Base-by-base conservation (phyloP, 2,113 vertebrate genomes). In the Prunella fulvescens region DNA sequence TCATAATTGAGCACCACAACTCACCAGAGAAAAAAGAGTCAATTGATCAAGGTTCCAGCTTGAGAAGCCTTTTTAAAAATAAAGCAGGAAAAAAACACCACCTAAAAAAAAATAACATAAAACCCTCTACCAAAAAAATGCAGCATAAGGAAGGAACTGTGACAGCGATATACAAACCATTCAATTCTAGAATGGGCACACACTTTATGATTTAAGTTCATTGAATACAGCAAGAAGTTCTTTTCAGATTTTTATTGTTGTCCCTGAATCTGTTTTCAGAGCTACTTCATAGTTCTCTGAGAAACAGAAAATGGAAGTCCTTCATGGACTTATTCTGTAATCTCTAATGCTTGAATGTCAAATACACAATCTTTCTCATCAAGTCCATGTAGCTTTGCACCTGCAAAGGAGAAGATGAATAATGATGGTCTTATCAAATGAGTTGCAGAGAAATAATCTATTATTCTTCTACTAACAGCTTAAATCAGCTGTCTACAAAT, bases 1-100 rank as follows among this genome's bases (percentile, higher is more conserved):
- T 94, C 93, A 81, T 96, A 96, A 96, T 93, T 97, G 88, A 96
- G 81, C 61, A 92, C 82, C 74, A 51, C 22, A 47, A 58, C 88
- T 88, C 89, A 80, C 64, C 44, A 91, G 61, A 90, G 54, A 57
- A 97, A 94, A 86, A 93, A 71, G 35, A 96, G 58, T 78, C 65
- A 93, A 69, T 94, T 96, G 76, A 88, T 96, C 85, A 64, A 71
- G 47, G 45, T 93, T 93, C 12, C n/a, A 93, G 45, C 86, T 87
- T 56, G 85, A 80, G 56, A 95, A 96, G 37, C 6, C 33, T 69
- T 76, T 70, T 29, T 26, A 73, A 66, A 92, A 87, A 64, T 12
- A 48, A 65, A 81, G 25, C 0, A 6, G 5, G 12, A 2, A 20
- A 47, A 69, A 40, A 64, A 56, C 2, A 8, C 48, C 22, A 15